Evolutionary conservation across 1,140 invertebrate genomes (phyloP).

Genomic region (Bicyclus anynana): DNA sequence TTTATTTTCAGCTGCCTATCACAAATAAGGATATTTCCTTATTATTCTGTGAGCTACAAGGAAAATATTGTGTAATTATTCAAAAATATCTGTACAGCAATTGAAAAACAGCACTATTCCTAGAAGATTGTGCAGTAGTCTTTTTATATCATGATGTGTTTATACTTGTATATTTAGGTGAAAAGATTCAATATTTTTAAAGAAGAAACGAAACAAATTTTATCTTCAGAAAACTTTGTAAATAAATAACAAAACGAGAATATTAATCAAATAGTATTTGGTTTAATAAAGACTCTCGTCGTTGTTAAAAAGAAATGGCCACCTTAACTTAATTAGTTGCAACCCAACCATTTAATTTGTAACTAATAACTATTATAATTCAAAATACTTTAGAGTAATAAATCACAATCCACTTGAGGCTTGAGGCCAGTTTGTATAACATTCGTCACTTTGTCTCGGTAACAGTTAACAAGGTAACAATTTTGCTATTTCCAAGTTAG

Average conservation of each 20-base stretch:
- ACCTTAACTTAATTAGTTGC: background rate
- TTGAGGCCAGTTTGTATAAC: constrained; percentile 17
- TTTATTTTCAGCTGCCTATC: background rate
- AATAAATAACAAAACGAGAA: too few species aligned
- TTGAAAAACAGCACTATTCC: too few species aligned
- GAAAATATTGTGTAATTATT: too few species aligned
- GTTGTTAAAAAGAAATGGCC: background rate
- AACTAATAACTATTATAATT: constrained; percentile 11
- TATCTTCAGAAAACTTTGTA: too few species aligned
- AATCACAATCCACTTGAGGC: constrained; percentile 18
- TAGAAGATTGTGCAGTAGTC: too few species aligned
- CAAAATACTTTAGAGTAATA: constrained; percentile 25
- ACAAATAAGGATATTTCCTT: background rate
- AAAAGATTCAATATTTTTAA: too few species aligned
- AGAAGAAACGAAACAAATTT: too few species aligned
- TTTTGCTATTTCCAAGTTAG: constrained; percentile 23
- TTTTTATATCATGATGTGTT: too few species aligned
- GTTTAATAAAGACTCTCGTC: too few species aligned
- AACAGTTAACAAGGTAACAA: constrained; percentile 23
- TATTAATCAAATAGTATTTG: too few species aligned
- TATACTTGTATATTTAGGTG: too few species aligned
- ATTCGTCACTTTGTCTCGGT: constrained; percentile 31
- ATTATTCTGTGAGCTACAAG: background rate
- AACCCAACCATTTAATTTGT: constrained; percentile 1
- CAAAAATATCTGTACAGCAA: too few species aligned